A percentile compares a stretch with the other conserved stretches of the same genome.
phyloP scores from a whole-genome alignment of 1,140 invertebrate genomes.

The Drosophila paulistorum region DNA sequence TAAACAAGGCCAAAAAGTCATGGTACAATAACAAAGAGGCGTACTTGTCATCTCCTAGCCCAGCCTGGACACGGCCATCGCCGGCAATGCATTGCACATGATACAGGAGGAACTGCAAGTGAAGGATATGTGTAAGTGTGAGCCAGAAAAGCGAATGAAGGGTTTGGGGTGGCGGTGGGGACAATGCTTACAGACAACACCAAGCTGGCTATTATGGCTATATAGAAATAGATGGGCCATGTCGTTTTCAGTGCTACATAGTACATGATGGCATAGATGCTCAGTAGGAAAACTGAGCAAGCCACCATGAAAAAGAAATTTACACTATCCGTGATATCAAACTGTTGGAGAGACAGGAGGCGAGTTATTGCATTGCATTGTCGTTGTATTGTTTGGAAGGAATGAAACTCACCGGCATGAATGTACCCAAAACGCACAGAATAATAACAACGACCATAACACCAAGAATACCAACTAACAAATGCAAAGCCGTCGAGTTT shows the following conservation, averaged over 20 bases:
- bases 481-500: neutral
- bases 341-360: constrained; percentile 16
- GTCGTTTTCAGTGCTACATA: constrained; percentile 9
- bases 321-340: constrained; percentile 41
- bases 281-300: constrained; percentile 30
- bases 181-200: constrained; percentile 50
- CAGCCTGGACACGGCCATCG: constrained; percentile 18
- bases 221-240: constrained; percentile 43
- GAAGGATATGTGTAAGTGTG: constrained; percentile 37
- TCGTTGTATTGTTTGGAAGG: neutral
- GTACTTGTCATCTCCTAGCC: constrained; percentile 49
- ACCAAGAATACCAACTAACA: constrained; percentile 19
- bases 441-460: constrained; percentile 31
- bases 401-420: constrained; percentile 39
- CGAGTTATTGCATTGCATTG: neutral
- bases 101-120: constrained; percentile 66
- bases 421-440: neutral
- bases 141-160: too few relatives aligned
- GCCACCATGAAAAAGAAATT: constrained; percentile 21
- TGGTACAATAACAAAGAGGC: constrained; percentile 60
- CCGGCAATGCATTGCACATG: constrained; percentile 63
- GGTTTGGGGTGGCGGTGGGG: neutral
- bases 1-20: constrained; percentile 58
- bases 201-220: constrained; percentile 20
- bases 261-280: constrained; percentile 36